Evolutionary conservation across 2,888 invertebrate species (phyloP).

Genomic region (Drosophila kuntzei): DNA sequence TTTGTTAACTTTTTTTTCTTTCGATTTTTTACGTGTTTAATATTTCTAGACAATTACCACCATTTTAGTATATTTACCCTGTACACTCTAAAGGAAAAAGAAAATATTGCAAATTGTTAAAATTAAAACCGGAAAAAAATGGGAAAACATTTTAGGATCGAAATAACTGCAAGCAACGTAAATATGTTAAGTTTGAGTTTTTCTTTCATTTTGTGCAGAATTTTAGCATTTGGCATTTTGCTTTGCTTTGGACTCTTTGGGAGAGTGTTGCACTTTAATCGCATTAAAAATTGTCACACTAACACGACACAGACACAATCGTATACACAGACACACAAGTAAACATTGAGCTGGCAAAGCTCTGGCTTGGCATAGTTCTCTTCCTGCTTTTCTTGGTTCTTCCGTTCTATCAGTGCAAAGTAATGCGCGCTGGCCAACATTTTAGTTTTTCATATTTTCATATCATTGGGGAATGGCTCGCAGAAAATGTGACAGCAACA

Average conservation of each 20-base stretch:
- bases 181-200: constrained; percentile 24
- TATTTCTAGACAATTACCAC: constrained; percentile 25
- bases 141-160: not conserved
- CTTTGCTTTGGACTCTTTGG: constrained; percentile 30
- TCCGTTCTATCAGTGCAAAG: constrained; percentile 51
- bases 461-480: constrained; percentile 23
- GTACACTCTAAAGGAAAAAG: constrained; percentile 5
- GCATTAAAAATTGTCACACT: constrained; percentile 75
- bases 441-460: constrained; percentile 49
- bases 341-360: constrained; percentile 19
- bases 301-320: constrained; percentile 39
- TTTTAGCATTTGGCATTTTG: constrained; percentile 34
- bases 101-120: constrained; percentile 18
- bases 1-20: constrained; percentile 10
- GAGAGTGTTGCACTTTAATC: constrained; percentile 79
- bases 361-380: constrained; percentile 59
- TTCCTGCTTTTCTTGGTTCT: constrained; percentile 34
- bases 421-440: constrained; percentile 58
- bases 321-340: constrained; percentile 23
- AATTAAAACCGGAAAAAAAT: constrained; percentile 10
- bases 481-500: constrained; percentile 27
- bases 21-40: constrained; percentile 28
- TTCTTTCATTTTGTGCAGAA: not conserved
- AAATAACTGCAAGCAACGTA: constrained; percentile 10
- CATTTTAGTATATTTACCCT: constrained; percentile 35